Percentiles rank a stretch among this genome's conserved stretches.
Conservation (phyloP, 2,888 invertebrate species). For the Nephrotoma flavescens region DNA sequence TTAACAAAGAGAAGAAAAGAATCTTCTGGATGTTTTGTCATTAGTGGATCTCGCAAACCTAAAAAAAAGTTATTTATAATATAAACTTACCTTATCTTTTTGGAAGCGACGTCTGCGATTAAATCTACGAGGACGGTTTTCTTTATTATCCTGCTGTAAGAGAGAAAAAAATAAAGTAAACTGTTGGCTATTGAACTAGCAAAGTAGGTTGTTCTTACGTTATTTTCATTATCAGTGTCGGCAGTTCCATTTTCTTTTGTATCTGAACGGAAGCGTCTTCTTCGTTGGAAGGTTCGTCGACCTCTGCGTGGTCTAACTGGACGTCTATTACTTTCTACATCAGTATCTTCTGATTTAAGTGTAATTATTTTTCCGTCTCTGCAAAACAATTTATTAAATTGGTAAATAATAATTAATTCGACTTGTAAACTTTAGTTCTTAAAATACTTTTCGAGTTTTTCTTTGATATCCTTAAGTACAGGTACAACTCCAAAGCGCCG, state of each 20-base stretch:
- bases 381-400: background rate
- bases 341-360: slow-evolving; percentile 55
- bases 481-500: slow-evolving; percentile 59
- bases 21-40: background rate
- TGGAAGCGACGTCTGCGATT: slow-evolving; percentile 14
- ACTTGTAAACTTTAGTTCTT: slow-evolving; percentile 3
- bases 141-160: slow-evolving; percentile 17
- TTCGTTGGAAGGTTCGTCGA: slow-evolving; percentile 30
- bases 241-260: slow-evolving; percentile 15
- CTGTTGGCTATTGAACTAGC: background rate
- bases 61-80: background rate
- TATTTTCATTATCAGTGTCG: slow-evolving; percentile 4
- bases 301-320: slow-evolving; percentile 16
- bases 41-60: background rate
- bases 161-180: background rate
- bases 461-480: slow-evolving; percentile 51
- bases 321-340: slow-evolving; percentile 42
- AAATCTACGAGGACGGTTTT: slow-evolving; percentile 18
- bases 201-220: background rate
- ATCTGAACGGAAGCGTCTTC: slow-evolving; percentile 25
- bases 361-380: slow-evolving; percentile 45
- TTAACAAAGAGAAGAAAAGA: background rate
- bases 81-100: background rate
- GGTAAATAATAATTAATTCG: slow-evolving; percentile 2
- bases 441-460: slow-evolving; percentile 49